phyloP scores from a whole-genome alignment of 53 echinoderm and acorn worm genomes.

The Hippasteria phrygiana region DNA sequence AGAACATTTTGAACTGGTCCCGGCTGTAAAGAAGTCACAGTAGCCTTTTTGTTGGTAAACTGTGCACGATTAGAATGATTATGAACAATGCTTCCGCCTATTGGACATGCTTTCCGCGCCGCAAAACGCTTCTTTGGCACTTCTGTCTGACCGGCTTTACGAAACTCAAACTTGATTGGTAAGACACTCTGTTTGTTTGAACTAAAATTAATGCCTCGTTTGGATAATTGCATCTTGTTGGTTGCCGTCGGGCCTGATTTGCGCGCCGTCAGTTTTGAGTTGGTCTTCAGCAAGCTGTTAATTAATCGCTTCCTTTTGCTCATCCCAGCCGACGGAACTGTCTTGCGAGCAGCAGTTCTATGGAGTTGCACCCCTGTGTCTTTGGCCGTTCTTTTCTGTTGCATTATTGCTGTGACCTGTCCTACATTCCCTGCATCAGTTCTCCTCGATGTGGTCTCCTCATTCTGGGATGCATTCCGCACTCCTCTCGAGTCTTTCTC shows the following conservation, averaged over 20 bases:
- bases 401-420: neutral
- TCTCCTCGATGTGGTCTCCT: neutral
- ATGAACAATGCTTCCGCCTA: neutral
- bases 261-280: slow-evolving; percentile 7
- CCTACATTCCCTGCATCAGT: neutral
- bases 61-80: neutral
- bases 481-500: neutral
- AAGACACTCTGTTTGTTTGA: neutral
- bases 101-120: neutral
- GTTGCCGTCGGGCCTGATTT: neutral
- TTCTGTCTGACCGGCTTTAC: neutral
- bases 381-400: neutral
- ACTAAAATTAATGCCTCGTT: neutral
- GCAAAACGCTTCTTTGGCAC: neutral
- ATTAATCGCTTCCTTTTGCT: neutral
- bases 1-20: neutral
- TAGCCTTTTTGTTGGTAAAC: neutral
- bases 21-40: neutral
- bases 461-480: neutral
- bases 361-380: neutral
- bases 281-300: slow-evolving; percentile 3
- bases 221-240: neutral
- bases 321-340: neutral
- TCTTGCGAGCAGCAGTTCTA: neutral
- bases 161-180: slow-evolving; percentile 47